phyloP scores from a whole-genome alignment of 2,797 vertebrate genomes.

The Hylomyscus alleni region DNA sequence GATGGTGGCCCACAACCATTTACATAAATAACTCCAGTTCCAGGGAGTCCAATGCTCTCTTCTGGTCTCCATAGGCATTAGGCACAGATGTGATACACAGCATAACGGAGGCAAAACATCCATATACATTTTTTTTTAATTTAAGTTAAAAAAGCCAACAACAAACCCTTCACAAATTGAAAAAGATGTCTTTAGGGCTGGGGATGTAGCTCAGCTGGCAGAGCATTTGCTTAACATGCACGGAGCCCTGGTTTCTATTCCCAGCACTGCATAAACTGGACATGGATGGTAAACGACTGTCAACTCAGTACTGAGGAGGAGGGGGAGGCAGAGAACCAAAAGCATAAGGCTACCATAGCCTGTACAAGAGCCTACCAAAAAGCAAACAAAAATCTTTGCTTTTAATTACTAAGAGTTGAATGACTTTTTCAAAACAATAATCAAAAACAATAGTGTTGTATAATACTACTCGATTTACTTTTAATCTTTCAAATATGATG shows the following conservation, averaged over 20 bases:
- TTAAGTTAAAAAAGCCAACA: neutral
- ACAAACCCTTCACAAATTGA: neutral
- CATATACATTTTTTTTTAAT: neutral
- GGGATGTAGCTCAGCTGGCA: no score
- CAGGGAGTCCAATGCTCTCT: neutral
- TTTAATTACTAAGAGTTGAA: constrained; percentile 38
- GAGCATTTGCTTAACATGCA: neutral
- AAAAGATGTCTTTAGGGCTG: neutral
- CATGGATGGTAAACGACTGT: neutral
- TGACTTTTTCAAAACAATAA: constrained; percentile 49
- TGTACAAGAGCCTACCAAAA: neutral
- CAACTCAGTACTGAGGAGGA: neutral
- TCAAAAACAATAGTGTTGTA: constrained; percentile 16
- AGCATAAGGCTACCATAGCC: neutral
- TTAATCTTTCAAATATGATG: constrained; percentile 6
- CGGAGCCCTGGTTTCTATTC: neutral
- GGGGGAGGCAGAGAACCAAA: neutral
- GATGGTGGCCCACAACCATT: neutral
- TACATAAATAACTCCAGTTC: neutral
- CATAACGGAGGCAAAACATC: neutral
- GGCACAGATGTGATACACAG: neutral
- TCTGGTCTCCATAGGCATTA: neutral
- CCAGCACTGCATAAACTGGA: neutral
- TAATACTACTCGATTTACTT: constrained; percentile 56
- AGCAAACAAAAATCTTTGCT: neutral